Base-by-base conservation (phyloP, 1,140 invertebrate species). In the Frieseomelitta varia region DNA sequence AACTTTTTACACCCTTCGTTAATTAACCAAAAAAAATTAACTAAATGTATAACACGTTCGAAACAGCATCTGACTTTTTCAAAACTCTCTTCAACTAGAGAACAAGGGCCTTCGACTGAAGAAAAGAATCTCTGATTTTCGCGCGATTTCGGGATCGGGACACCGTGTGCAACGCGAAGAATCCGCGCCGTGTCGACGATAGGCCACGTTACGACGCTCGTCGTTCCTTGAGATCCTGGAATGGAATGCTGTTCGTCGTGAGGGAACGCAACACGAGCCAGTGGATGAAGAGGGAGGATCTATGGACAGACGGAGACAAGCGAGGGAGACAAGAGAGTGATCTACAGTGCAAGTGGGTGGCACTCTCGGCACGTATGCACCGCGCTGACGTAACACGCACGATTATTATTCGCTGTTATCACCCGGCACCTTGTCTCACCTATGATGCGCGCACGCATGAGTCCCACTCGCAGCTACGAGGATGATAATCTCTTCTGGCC, bases 401-500 rank as follows among this genome's bases (percentile, higher is more conserved):
- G 91, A 93, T 94, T 93, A 94, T 92, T 93, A 92, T 90, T 90
- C 81, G 72, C 84, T 81, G 84, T 91, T 90, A 92, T 92, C 87
- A 87, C 69, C 79, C 51, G 30, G 56, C 27, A 82, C 30, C 80
- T 47, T 30, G 69, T 71, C 56, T 71, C 61, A 55, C 61, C 27
- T 71, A n/a, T 34, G 56, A 79, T 68, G 30, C 27, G 72, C 39
- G 15, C 47, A 0, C n/a, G n/a, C n/a, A n/a, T n/a, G n/a, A 39
- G 39, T 39, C 39, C 39, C 39, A n/a, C 47, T 39, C 19, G 10
- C 11, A n/a, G 12, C 47, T 6, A 27, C 51, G 27, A 12, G 24
- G 24, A 27, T 51, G 24, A 27, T 51, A 53, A 27, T 27, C 21
- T 72, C 47, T 72, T 72, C 47, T 72, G 30, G 27, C 10, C 12